These are phyloP conservation scores for Ariolimax columbianus DNA, from an alignment of 2,888 invertebrate species.

Conservation along the genomic window DNA sequence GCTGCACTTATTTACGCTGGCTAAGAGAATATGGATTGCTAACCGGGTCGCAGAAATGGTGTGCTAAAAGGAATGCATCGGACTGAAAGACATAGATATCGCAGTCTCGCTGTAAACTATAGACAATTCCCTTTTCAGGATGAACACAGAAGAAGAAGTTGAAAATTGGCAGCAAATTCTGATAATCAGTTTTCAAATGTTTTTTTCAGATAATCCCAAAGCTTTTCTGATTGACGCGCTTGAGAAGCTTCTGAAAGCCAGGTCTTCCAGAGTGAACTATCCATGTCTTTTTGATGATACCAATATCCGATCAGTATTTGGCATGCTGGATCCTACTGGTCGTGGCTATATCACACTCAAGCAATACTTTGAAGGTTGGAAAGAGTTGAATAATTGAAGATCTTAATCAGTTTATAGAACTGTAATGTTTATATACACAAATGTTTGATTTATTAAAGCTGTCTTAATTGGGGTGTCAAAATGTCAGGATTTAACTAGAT, in stretches of 20 bases:
- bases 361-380: conserved; percentile 76
- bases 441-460: background rate
- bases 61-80: too few relatives aligned
- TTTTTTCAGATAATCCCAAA: conserved; percentile 72
- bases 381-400: background rate
- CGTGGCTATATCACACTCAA: conserved; percentile 71
- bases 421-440: background rate
- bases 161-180: background rate
- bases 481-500: too few relatives aligned
- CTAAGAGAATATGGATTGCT: too few relatives aligned
- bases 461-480: background rate
- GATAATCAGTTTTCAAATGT: background rate
- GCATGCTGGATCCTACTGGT: conserved; percentile 77
- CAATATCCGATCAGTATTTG: conserved; percentile 76
- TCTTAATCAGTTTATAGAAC: too few relatives aligned
- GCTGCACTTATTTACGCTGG: too few relatives aligned
- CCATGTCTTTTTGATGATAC: conserved; percentile 76
- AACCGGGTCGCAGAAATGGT: too few relatives aligned
- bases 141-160: too few relatives aligned
- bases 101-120: too few relatives aligned
- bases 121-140: too few relatives aligned
- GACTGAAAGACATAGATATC: too few relatives aligned
- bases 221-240: conserved; percentile 74
- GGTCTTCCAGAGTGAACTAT: conserved; percentile 65
- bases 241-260: conserved; percentile 72